Base-by-base conservation (phyloP, 2,888 invertebrate genomes). In the Lasioglossum marginatum region DNA sequence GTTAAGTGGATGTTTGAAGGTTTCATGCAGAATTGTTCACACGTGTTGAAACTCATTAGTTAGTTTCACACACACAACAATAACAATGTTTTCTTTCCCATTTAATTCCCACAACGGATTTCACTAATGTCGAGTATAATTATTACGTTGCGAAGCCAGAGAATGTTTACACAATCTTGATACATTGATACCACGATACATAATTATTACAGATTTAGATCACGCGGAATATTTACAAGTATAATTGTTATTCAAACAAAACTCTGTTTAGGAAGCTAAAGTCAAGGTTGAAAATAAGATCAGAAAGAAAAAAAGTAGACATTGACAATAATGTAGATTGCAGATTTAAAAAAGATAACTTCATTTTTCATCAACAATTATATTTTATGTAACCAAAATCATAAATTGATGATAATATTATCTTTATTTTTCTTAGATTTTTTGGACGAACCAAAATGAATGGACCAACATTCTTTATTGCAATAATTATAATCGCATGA, bases 91-190 rank as follows among this genome's bases (percentile, higher is more conserved):
- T 63, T 71, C 68, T 68, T 78, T 73, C 34, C 19, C 60, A 82
- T 86, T 60, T 63, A 63, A 78, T 81, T 81, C 77, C 72, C 80
- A 77, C 86, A 78, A 83, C 79, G 84, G 89, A 88, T 91, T 92
- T 91, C 92, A 90, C 89, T 79, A 73, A 80, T 60, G 77, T 45
- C 57, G 72, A 37, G 72, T 88, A 79, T 83, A 88, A 88, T 90
- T 80, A 88, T 84, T 88, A 90, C 88, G 86, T 79, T 88, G 66
- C 83, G 75, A 75, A 86, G 70, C 60, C 82, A 78, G 92, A 88
- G 92, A 92, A 92, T 92, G 92, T 89, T 81, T 82, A 87, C 52
- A 52, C 57, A 71, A 83, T 74, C 40, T 31, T 43, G 73, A 73
- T 77, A 72, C 81, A 77, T 72, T 68, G 48, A 12, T 40, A 48